phyloP scores from a whole-genome alignment of 2,797 vertebrate species.

The Bryconaethiops microstoma region DNA sequence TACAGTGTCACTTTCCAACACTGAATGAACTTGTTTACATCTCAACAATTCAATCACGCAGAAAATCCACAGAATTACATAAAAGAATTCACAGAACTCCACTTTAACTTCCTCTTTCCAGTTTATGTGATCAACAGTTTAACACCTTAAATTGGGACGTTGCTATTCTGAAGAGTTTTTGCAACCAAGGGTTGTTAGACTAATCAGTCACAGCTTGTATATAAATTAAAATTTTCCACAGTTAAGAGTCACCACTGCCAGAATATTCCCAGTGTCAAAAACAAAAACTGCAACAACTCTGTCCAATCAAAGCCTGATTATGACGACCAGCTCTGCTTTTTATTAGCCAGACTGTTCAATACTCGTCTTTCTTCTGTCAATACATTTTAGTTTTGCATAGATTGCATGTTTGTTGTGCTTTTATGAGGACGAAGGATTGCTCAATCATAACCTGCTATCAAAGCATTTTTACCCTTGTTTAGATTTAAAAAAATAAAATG shows the following conservation, averaged over 20 bases:
- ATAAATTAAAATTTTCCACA: too few relatives aligned
- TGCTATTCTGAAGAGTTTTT: background rate
- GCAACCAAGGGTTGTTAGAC: too few relatives aligned
- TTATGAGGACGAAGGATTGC: background rate
- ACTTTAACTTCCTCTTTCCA: background rate
- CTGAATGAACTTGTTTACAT: too few relatives aligned
- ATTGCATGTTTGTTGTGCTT: slow-evolving; percentile 6
- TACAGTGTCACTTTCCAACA: too few relatives aligned
- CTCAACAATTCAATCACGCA: too few relatives aligned
- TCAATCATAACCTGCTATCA: background rate
- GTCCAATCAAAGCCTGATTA: background rate
- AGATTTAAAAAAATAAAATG: background rate
- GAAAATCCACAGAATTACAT: too few relatives aligned
- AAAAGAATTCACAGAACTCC: too few relatives aligned
- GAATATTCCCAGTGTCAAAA: background rate
- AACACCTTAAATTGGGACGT: background rate
- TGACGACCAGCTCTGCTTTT: too few relatives aligned
- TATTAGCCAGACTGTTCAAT: background rate
- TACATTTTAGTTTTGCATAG: slow-evolving; percentile 8
- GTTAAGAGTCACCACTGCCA: background rate
- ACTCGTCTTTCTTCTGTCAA: background rate
- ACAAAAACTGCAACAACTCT: background rate
- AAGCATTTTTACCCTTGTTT: background rate
- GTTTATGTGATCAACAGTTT: background rate
- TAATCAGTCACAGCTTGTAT: too few relatives aligned